Percentiles rank a stretch among this genome's conserved stretches.
Conservation (phyloP, 2,888 invertebrate species). For the Laothoe populi region DNA sequence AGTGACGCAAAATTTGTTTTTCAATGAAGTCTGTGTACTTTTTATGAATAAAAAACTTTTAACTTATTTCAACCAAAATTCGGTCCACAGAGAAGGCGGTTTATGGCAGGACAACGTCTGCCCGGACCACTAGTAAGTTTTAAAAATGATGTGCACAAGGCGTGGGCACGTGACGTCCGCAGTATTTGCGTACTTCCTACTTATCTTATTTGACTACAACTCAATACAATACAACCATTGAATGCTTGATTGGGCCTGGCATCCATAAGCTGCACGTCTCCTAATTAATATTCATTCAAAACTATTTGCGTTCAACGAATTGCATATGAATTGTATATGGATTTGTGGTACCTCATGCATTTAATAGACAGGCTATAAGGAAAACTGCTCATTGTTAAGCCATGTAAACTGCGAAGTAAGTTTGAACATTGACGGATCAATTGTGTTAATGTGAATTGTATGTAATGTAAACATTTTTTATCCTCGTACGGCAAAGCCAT, state of each 20-base stretch:
- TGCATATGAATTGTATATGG: slow-evolving; percentile 67
- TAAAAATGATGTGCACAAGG: slow-evolving; percentile 15
- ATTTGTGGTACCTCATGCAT: slow-evolving; percentile 67
- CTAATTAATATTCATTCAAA: slow-evolving; percentile 70
- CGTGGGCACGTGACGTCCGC: slow-evolving; percentile 26
- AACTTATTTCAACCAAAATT: no score
- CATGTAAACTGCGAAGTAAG: slow-evolving; percentile 30
- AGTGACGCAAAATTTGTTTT: no score
- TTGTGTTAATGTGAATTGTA: neutral
- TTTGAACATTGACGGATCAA: neutral
- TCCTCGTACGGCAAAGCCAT: no score
- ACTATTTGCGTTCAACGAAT: slow-evolving; percentile 66
- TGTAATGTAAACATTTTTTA: no score
- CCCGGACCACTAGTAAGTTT: no score
- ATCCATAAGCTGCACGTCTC: slow-evolving; percentile 45
- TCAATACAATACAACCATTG: slow-evolving; percentile 62
- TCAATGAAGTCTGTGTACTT: no score
- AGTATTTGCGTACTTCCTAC: slow-evolving; percentile 52
- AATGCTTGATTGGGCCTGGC: slow-evolving; percentile 52
- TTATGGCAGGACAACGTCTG: no score
- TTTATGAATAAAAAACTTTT: no score
- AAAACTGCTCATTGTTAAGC: slow-evolving; percentile 64
- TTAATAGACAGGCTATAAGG: slow-evolving; percentile 55
- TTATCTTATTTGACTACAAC: slow-evolving; percentile 44
- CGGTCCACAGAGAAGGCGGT: no score